A percentile compares a stretch with the other conserved stretches of the same genome.
Conservation (phyloP, 2,113 vertebrate genomes). For the Lipophrys pholis region DNA sequence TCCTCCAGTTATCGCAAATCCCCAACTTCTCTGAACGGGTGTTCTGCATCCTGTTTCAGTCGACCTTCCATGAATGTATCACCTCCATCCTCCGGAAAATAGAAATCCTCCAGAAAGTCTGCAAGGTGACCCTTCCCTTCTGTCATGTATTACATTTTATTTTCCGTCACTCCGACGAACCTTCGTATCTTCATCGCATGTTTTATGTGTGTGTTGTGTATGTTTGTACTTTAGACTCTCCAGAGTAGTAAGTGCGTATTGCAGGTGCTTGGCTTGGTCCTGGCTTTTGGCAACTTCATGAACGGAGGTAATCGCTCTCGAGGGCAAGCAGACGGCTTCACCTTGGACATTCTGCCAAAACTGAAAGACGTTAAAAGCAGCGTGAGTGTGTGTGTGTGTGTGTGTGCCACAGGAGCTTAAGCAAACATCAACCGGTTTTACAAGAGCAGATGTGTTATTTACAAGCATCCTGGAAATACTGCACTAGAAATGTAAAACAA, state of each 20-base stretch:
- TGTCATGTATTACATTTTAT: neutral
- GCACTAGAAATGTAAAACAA: neutral
- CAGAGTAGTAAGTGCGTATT: constrained; percentile 87
- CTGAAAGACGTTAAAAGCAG: constrained; percentile 98
- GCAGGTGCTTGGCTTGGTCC: constrained; percentile 90
- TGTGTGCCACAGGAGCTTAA: constrained; percentile 20
- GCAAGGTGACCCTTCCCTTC: constrained; percentile 84
- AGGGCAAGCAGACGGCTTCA: constrained; percentile 96
- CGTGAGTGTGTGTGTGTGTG: constrained; percentile 92
- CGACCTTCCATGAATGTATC: constrained; percentile 93
- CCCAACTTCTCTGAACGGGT: constrained; percentile 95
- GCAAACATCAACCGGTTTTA: constrained; percentile 27
- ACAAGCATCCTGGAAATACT: constrained; percentile 5
- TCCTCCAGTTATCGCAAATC: constrained; percentile 93
- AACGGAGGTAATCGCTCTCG: constrained; percentile 95
- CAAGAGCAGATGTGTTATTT: constrained; percentile 12
- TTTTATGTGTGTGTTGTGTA: constrained; percentile 11
- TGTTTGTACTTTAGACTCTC: constrained; percentile 79
- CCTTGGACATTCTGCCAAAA: constrained; percentile 94
- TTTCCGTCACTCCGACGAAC: constrained; percentile 9
- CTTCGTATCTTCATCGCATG: constrained; percentile 8
- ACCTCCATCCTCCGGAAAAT: constrained; percentile 90
- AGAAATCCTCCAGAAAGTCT: constrained; percentile 91
- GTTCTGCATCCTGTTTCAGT: constrained; percentile 97
- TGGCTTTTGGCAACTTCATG: constrained; percentile 98